Evolutionary conservation across 2,113 vertebrate species (phyloP), one percentile per base, ranked within the genome.

Genomic region (Hypocryptadius cinnamomeus): DNA sequence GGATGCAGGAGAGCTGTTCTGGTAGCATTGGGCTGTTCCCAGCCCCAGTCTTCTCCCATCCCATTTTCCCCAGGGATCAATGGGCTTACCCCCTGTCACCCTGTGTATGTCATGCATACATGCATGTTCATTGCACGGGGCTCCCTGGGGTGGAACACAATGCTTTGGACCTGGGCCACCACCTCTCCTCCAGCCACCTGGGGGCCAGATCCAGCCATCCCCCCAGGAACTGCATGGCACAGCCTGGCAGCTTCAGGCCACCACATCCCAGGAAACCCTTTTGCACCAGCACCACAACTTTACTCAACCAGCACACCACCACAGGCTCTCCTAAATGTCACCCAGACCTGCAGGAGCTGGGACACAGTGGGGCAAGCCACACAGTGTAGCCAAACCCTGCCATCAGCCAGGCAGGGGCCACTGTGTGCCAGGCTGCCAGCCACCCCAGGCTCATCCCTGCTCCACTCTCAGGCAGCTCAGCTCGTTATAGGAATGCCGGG

Each of bases 61-160:
- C 42, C 37, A 40, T 13, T 33, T 65, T 63, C 40, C 60, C 17
- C 3, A 2, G 64, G 45, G 71, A 54, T 11, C 1, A 0, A 13
- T 1, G 4, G n/a, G 8, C 4, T 56, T 31, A 27, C 27, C 10
- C 45, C 15, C 13, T 63, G 15, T 15, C 39, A 65, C 21, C 24
- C 31, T 7, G 3, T 6, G 28, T 6, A 3, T n/a, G 11, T 40
- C 4, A 1, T 0, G 2, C 3, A 3, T n/a, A n/a, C n/a, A n/a
- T n/a, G n/a, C n/a, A n/a, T n/a, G n/a, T 85, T 45, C 39, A 18
- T 33, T 1, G 0, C 30, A 35, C 0, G 1, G 35, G 39, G 5
- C 5, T 82, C 30, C 27, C 30, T 2, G 1, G 24, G 33, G 30
- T 14, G 28, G 59, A 30, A 84, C 37, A 65, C 0, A 1, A 15